Conservation (phyloP, 2,113 vertebrate genomes). For the Scalopus aquaticus region DNA sequence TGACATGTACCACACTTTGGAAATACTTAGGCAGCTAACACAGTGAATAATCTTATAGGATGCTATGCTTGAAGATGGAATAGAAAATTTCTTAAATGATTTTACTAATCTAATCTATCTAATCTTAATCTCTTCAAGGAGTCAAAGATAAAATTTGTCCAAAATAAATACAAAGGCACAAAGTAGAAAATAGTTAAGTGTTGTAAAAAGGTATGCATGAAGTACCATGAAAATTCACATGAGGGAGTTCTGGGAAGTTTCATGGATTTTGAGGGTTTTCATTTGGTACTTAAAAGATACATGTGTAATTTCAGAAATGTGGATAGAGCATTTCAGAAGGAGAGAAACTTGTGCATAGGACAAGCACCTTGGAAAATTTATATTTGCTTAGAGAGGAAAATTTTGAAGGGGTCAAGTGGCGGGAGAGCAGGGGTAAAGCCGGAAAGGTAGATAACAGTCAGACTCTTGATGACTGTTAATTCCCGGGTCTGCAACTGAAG, state of each 20-base stretch:
- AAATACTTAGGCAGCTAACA: background rate
- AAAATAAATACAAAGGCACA: background rate
- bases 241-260: background rate
- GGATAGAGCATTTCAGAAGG: background rate
- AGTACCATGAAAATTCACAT: background rate
- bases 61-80: background rate
- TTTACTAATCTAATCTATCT: background rate
- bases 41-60: constrained; percentile 32
- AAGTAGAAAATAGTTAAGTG: constrained; percentile 11
- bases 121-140: constrained; percentile 45
- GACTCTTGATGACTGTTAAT: constrained; percentile 9
- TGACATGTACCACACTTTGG: background rate
- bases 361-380: constrained; percentile 17
- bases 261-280: constrained; percentile 10
- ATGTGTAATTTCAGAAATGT: background rate
- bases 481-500: background rate
- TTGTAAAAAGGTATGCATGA: background rate
- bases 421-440: no score
- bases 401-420: constrained; percentile 11
- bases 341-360: background rate
- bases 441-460: background rate
- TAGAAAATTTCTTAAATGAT: constrained; percentile 40
- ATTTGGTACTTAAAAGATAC: background rate
- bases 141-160: constrained; percentile 22
- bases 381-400: background rate